Base-by-base conservation (phyloP, 2,113 vertebrate species). In the Hiodon alosoides region DNA sequence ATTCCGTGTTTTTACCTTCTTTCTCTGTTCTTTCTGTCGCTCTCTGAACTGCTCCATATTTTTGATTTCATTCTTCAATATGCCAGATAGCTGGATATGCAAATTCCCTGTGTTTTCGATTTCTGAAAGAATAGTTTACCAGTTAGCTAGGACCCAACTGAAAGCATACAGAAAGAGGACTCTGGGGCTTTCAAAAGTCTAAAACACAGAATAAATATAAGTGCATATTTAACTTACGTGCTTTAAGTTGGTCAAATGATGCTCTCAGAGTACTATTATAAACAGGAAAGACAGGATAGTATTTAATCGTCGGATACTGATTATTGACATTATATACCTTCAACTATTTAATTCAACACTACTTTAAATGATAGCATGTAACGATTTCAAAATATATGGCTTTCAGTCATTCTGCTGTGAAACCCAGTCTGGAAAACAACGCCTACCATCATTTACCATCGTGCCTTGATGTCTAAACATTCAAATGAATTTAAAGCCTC, bases 11-110 rank as follows among this genome's bases (percentile, higher is more conserved):
- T 5, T 7, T n/a, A 98, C 97, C 92, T 95, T 98, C 85, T 94
- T 98, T 7, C 94, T 90, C 81, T 97, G 94, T 4, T 98, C 96
- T 84, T 98, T 99, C 86, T 99, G 97, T 50, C 93, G 85, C 79
- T 98, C 96, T 74, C 95, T 89, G 85, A 98, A 98, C 75, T 92
- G 91, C 81, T 98, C 97, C 57, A 97, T 92, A 77, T 90, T 91
- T 80, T 90, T 95, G 64, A 92, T 79, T 78, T 99, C 97, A n/a
- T 97, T 96, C 4, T 90, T 94, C 69, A 99, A 84, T 77, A 90
- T 75, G 14, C 82, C 77, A 51, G 95, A 93, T 61, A 98, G 87
- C 75, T 97, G 94, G 80, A 98, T 89, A 73, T 99, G 97, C 48
- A 95, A 84, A 69, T 94, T 94, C 68, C 96, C 97, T 51, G 95